Percentiles rank a stretch among this genome's conserved stretches.
Evolutionary conservation across 2,797 vertebrate genomes (phyloP).

Genomic region (Bovichtus diacanthus): DNA sequence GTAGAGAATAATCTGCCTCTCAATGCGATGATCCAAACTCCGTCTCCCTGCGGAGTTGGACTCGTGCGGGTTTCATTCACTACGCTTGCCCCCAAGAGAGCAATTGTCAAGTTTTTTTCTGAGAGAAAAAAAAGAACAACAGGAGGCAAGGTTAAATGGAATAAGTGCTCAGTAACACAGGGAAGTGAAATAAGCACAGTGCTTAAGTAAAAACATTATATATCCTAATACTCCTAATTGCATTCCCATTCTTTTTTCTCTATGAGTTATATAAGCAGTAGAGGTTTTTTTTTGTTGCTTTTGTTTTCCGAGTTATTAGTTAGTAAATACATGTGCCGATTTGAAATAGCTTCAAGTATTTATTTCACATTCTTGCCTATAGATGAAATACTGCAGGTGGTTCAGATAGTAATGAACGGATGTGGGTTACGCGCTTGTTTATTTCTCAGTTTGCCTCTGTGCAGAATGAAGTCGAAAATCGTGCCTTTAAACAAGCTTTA

Average conservation of each 20-base stretch:
- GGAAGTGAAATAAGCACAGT: background rate
- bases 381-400: constrained; percentile 28
- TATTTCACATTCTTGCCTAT: background rate
- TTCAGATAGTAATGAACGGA: constrained; percentile 37
- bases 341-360: background rate
- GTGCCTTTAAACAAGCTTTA: constrained; percentile 52
- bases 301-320: background rate
- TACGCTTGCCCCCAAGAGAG: constrained; percentile 20
- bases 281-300: background rate
- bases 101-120: constrained; percentile 18
- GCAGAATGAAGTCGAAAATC: constrained; percentile 45
- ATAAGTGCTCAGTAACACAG: background rate
- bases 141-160: constrained; percentile 32
- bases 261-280: background rate
- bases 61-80: constrained; percentile 17
- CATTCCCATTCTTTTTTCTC: background rate
- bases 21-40: constrained; percentile 31
- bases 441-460: constrained; percentile 34
- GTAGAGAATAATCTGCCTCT: constrained; percentile 30
- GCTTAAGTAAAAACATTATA: background rate
- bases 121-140: constrained; percentile 2
- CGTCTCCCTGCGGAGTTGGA: constrained; percentile 40
- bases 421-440: constrained; percentile 34
- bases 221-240: background rate
- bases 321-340: background rate